phyloP scores from a whole-genome alignment of 2,888 invertebrate genomes.

The Agelastica alni region DNA sequence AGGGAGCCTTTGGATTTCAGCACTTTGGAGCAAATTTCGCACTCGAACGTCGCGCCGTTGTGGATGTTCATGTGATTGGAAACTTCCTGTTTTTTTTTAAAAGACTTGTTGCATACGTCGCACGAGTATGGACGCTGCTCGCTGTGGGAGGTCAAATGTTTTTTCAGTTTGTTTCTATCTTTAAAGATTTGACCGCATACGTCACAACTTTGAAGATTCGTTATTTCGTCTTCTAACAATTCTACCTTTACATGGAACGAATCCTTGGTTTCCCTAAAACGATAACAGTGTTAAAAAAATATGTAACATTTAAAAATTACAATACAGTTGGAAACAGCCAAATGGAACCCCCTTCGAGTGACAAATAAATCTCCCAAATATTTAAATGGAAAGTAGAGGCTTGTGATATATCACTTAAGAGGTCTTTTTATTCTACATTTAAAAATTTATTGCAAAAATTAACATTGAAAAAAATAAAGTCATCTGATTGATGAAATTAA shows the following conservation, averaged over 20 bases:
- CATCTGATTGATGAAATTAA: too few species aligned
- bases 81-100: constrained; percentile 34
- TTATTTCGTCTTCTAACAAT: constrained; percentile 11
- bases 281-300: not conserved
- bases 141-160: constrained; percentile 57
- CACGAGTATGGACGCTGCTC: constrained; percentile 56
- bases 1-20: constrained; percentile 50
- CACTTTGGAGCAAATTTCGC: constrained; percentile 63
- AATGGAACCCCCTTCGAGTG: too few species aligned
- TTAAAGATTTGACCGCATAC: constrained; percentile 57
- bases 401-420: too few species aligned
- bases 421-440: too few species aligned
- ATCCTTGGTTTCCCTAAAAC: constrained; percentile 2
- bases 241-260: constrained; percentile 18
- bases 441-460: too few species aligned
- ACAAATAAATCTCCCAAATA: too few species aligned
- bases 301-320: too few species aligned
- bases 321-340: too few species aligned
- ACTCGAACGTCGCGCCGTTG: constrained; percentile 42
- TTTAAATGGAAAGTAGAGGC: too few species aligned
- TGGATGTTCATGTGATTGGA: constrained; percentile 35
- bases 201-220: constrained; percentile 39
- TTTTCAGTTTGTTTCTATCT: constrained; percentile 54
- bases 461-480: too few species aligned
- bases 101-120: constrained; percentile 34